Conservation (phyloP, 53 echinoderm and acorn worm species). For the Mesocentrotus franciscanus region DNA sequence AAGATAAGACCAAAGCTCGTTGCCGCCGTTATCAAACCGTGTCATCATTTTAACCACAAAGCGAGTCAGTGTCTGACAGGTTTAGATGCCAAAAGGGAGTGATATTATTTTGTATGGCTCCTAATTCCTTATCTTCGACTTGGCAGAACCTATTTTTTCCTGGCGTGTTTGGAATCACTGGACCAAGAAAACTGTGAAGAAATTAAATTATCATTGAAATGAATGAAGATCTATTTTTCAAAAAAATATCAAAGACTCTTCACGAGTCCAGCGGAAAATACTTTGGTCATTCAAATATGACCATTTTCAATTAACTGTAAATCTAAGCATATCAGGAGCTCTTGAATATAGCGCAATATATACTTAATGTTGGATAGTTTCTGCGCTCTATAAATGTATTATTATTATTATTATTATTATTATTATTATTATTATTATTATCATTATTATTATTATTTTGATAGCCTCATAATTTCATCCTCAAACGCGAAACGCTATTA, state of each 20-base stretch:
- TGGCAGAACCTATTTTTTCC: background rate
- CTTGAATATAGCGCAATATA: too few species aligned
- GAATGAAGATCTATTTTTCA: background rate
- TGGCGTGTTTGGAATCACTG: background rate
- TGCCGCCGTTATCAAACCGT: constrained; percentile 28
- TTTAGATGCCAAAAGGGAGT: constrained; percentile 10
- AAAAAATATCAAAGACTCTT: background rate
- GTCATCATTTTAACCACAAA: constrained; percentile 40
- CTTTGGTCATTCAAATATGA: too few species aligned
- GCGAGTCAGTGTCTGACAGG: constrained; percentile 5
- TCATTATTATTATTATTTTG: too few species aligned
- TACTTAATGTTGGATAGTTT: too few species aligned
- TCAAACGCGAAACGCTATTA: too few species aligned
- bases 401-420: too few species aligned
- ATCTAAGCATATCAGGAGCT: too few species aligned
- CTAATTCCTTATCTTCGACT: background rate
- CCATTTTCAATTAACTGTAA: too few species aligned
- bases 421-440: too few species aligned
- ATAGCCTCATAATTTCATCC: too few species aligned
- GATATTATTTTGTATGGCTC: background rate
- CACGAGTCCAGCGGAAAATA: background rate
- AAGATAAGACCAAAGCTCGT: background rate
- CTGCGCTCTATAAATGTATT: too few species aligned
- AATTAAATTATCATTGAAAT: background rate
- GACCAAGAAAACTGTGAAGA: background rate